These are phyloP conservation scores for Furcifer pardalis DNA, from an alignment of 2,797 vertebrate species.

Conservation along the genomic window DNA sequence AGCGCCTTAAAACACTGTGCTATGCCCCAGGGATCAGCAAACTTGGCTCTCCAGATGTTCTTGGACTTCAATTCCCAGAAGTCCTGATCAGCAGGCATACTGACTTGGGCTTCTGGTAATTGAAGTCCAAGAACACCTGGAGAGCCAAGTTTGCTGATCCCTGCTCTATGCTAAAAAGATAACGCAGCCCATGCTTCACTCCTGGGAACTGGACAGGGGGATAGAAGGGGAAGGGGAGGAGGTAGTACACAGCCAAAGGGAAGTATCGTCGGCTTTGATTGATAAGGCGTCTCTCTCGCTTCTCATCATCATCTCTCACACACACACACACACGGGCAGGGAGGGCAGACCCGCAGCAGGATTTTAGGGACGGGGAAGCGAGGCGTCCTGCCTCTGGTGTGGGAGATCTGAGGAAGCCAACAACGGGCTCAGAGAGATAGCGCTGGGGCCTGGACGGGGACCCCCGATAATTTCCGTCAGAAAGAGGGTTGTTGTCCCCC, in stretches of 20 bases:
- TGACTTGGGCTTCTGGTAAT: too few species aligned
- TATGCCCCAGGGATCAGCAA: too few species aligned
- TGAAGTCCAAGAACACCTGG: too few species aligned
- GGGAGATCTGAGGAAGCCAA: neutral
- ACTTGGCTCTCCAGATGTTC: too few species aligned
- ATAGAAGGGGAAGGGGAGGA: neutral
- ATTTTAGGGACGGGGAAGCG: neutral
- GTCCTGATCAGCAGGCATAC: too few species aligned
- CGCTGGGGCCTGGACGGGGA: neutral
- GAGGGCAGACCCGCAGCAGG: too few species aligned
- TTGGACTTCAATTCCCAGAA: too few species aligned
- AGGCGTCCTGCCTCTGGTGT: neutral
- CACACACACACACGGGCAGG: too few species aligned
- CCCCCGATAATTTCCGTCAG: neutral
- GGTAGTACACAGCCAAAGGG: neutral
- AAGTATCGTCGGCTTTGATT: neutral
- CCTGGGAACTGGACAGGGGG: neutral
- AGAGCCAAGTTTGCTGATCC: too few species aligned
- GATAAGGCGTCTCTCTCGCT: neutral
- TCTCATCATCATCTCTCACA: too few species aligned
- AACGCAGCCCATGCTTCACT: neutral
- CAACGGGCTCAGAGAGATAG: neutral
- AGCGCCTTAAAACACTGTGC: neutral
- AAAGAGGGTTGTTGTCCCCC: too few species aligned
- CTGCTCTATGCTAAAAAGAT: neutral